A percentile compares a stretch with the other conserved stretches of the same genome.
Conservation (phyloP, 2,113 vertebrate genomes). For the Orcinus orca region DNA sequence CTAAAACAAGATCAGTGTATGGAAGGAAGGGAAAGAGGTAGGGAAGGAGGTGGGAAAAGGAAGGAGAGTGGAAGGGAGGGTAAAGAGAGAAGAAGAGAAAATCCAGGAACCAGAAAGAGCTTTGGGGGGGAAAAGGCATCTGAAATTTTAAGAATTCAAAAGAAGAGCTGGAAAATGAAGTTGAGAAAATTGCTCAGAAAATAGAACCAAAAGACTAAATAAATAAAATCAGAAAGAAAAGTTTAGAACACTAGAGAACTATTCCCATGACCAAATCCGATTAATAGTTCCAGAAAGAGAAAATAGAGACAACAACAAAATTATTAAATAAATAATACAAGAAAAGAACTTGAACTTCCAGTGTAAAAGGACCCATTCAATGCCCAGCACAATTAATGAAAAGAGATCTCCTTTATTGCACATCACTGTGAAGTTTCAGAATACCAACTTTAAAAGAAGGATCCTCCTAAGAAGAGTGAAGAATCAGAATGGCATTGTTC, state of each 20-base stretch:
- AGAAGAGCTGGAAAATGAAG: neutral
- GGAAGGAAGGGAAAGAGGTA: neutral
- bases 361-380: neutral
- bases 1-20: neutral
- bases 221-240: neutral
- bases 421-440: neutral
- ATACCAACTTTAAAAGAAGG: neutral
- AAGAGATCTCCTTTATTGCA: neutral
- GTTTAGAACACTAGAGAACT: neutral
- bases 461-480: neutral
- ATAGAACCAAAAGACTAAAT: neutral
- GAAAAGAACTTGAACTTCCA: neutral
- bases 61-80: neutral
- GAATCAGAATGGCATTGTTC: neutral
- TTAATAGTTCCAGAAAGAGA: neutral
- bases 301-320: conserved; percentile 5
- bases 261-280: neutral
- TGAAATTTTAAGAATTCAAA: neutral
- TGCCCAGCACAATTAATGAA: neutral
- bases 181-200: neutral
- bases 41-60: neutral
- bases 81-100: neutral
- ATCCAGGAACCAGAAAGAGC: neutral
- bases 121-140: neutral
- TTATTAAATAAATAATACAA: neutral